phyloP scores from a whole-genome alignment of 2,888 invertebrate genomes.

The Mythimna lalbum region DNA sequence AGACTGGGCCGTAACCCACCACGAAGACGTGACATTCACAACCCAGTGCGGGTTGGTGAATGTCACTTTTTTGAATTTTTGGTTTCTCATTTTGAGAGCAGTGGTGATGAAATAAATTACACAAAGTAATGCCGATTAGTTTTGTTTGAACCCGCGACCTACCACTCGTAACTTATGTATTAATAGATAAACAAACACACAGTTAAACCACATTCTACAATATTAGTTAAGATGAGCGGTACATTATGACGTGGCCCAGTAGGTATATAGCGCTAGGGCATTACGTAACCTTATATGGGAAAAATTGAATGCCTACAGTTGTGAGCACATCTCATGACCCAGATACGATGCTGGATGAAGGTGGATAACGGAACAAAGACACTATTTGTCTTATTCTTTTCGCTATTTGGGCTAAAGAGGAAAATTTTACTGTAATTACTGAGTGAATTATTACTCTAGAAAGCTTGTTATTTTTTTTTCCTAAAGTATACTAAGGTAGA shows the following conservation, averaged over 20 bases:
- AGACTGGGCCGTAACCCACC: no score
- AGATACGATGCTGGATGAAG: conserved; percentile 57
- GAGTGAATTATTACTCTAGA: conserved; percentile 6
- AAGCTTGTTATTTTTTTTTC: conserved; percentile 6
- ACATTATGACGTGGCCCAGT: conserved; percentile 42
- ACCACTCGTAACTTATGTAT: no score
- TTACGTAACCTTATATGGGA: conserved; percentile 74
- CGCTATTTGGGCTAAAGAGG: conserved; percentile 17
- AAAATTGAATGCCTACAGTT: conserved; percentile 66
- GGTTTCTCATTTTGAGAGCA: no score
- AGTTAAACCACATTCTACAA: no score
- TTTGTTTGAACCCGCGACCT: no score
- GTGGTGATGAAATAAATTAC: no score
- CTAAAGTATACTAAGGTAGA: not conserved
- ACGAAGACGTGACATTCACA: no score
- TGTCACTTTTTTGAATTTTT: no score
- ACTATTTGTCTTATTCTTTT: conserved; percentile 46
- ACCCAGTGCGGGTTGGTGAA: no score
- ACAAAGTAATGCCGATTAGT: no score
- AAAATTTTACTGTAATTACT: conserved; percentile 1
- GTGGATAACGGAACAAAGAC: conserved; percentile 56
- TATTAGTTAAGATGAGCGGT: conserved; percentile 23
- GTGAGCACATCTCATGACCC: conserved; percentile 67
- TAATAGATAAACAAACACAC: not conserved
- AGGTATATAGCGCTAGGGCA: conserved; percentile 80